Evolutionary conservation across 1,140 invertebrate species (phyloP).

Genomic region (Oedothorax gibbosus): DNA sequence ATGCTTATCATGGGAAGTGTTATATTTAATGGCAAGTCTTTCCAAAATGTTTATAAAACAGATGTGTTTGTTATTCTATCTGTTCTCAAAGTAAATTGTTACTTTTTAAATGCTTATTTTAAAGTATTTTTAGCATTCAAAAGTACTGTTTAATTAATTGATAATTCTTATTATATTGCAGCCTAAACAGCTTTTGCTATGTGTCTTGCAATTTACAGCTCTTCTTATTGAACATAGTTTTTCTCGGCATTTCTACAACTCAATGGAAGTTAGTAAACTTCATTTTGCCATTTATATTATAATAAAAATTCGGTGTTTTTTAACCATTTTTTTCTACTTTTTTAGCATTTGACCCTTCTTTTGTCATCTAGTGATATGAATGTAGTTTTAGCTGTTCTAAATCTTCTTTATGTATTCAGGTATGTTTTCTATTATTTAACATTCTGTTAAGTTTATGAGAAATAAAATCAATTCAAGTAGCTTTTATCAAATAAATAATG

Average conservation of each 20-base stretch:
- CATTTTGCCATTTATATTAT: not conserved
- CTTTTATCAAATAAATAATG: too few relatives aligned
- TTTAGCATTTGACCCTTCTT: slow-evolving; percentile 80
- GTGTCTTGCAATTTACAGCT: slow-evolving; percentile 86
- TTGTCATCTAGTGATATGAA: slow-evolving; percentile 88
- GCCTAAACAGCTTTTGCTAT: slow-evolving; percentile 81
- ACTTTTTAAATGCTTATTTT: too few relatives aligned
- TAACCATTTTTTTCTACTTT: slow-evolving; percentile 9
- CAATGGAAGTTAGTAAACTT: slow-evolving; percentile 76
- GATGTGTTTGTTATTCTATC: too few relatives aligned
- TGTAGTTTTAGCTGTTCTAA: slow-evolving; percentile 86
- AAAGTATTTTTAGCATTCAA: not conserved
- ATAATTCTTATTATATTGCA: slow-evolving; percentile 68
- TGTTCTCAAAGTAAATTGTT: too few relatives aligned
- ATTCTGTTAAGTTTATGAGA: not conserved
- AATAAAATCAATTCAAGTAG: not conserved
- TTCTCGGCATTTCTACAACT: slow-evolving; percentile 89
- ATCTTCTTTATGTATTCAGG: slow-evolving; percentile 88
- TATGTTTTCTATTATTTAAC: slow-evolving; percentile 51
- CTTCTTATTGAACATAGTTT: slow-evolving; percentile 91
- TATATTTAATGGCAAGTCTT: too few relatives aligned
- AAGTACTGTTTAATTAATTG: not conserved
- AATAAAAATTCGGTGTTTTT: not conserved
- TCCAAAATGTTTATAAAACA: too few relatives aligned
- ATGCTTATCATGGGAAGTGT: too few relatives aligned